These are phyloP conservation scores for Hyles lineata DNA, from an alignment of 2,888 invertebrate species.

Conservation along the genomic window DNA sequence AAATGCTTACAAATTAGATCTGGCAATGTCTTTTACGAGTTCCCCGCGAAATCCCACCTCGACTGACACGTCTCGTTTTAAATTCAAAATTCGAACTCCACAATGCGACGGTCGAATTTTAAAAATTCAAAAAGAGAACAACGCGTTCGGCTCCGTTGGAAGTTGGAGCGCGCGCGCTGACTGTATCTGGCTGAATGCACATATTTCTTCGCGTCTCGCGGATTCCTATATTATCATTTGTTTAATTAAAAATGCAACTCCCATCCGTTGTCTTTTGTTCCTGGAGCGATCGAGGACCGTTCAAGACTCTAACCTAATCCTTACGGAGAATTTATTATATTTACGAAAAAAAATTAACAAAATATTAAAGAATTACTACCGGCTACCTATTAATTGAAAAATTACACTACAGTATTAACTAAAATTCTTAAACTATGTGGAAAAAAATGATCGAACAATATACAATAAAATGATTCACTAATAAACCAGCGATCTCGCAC, in stretches of 20 bases:
- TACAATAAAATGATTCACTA: conserved; percentile 84
- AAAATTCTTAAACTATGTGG: conserved; percentile 82
- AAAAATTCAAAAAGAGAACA: conserved; percentile 37
- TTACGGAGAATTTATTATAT: conserved; percentile 75
- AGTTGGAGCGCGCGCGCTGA: conserved; percentile 18
- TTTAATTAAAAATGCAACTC: conserved; percentile 76
- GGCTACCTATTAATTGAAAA: conserved; percentile 80
- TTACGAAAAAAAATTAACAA: conserved; percentile 82
- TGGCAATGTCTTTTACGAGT: conserved; percentile 73
- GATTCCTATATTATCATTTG: conserved; percentile 54
- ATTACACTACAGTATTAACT: conserved; percentile 81
- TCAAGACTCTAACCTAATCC: conserved; percentile 74
- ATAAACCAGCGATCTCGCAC: conserved; percentile 69
- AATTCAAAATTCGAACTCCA: conserved; percentile 52
- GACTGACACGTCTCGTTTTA: conserved; percentile 38
- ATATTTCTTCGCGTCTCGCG: conserved; percentile 33
- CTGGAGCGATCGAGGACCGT: conserved; percentile 72
- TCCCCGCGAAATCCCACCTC: conserved; percentile 46
- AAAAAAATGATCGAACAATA: conserved; percentile 84
- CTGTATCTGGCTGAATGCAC: conserved; percentile 12
- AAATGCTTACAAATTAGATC: conserved; percentile 70
- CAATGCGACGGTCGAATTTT: conserved; percentile 49
- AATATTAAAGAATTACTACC: conserved; percentile 82
- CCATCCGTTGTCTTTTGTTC: conserved; percentile 83
- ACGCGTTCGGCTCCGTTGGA: conserved; percentile 11